Evolutionary conservation across 2,113 vertebrate species (phyloP), one percentile per base, ranked within the genome.

Genomic region (Cheirogaleus medius): DNA sequence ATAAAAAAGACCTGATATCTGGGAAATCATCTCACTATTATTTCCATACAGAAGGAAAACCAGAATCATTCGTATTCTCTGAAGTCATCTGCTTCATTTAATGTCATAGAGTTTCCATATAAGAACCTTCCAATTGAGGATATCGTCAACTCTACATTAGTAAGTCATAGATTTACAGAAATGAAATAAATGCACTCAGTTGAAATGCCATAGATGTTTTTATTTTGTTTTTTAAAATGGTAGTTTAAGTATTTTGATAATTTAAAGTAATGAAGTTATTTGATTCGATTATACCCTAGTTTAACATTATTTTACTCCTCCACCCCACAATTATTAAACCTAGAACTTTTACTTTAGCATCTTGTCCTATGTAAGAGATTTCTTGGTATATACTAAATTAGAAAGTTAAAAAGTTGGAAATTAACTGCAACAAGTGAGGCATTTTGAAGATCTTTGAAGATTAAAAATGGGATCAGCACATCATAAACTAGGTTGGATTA

Each of bases 101-200:
- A 6, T 7, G 99, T 99, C 90, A 99, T 99, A 32, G 99, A 99
- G 98, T 99, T 99, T 98, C 99, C 99, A 0, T 99, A 99, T 83
- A 99, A 99, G 98, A 99, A 99, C 84, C 98, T 99, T 97, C 97
- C 94, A 8, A 98, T 98, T 42, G 99, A 99, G 91, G 98, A 99
- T 15, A 99, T 99, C 29, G 98, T 99, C 47, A 99, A 99, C 96
- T 99, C 98, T 39, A 99, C 99, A 58, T 98, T 99, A 12, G 99
- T 99, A 98, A 99, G 99, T 98, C 0, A 23, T 39, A 95, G 82
- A 76, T 34, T 80, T 94, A 29, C 39, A 73, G 76, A 86, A 76
- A 23, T 69, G 78, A 9, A 52, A n/a, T 93, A 66, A 56, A 54
- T n/a, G 0, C 1, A 68, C 12, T 47, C 29, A 42, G 1, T 91